These are phyloP conservation scores for Drosophila algonquin DNA, from an alignment of 2,888 invertebrate species.

Conservation along the genomic window DNA sequence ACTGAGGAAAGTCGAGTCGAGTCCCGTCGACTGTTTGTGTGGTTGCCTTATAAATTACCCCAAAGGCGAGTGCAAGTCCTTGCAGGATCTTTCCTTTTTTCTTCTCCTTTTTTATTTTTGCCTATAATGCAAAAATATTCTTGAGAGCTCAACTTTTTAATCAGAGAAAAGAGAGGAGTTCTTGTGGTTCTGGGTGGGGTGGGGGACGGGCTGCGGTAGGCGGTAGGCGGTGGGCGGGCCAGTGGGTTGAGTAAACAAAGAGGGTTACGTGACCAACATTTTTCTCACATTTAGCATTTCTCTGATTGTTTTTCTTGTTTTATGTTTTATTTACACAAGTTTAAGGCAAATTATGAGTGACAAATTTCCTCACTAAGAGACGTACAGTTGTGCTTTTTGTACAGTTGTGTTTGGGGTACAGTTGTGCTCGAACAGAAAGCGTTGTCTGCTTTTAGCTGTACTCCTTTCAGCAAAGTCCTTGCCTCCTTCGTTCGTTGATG, in stretches of 20 bases:
- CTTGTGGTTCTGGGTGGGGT: background rate
- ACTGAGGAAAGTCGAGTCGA: constrained; percentile 46
- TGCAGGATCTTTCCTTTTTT: constrained; percentile 18
- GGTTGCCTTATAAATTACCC: constrained; percentile 51
- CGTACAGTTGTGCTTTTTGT: constrained; percentile 16
- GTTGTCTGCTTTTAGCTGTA: background rate
- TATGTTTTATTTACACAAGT: constrained; percentile 14
- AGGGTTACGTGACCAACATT: constrained; percentile 70
- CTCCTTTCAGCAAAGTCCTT: background rate
- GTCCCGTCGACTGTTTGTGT: constrained; percentile 50
- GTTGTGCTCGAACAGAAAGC: background rate
- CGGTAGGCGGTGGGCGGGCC: background rate
- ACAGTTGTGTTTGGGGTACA: background rate
- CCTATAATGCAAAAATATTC: constrained; percentile 50
- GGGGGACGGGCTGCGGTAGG: background rate
- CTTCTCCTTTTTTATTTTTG: constrained; percentile 22
- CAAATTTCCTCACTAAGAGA: constrained; percentile 33
- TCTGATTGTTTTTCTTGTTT: constrained; percentile 54
- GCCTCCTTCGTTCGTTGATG: background rate
- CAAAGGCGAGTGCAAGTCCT: constrained; percentile 47
- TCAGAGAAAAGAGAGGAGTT: constrained; percentile 41
- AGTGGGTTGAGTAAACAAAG: constrained; percentile 18
- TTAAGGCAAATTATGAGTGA: constrained; percentile 47
- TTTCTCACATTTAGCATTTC: constrained; percentile 29
- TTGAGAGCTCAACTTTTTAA: constrained; percentile 44